Evolutionary conservation across 2,113 vertebrate species (phyloP), one percentile per base, ranked within the genome.

Genomic region (Isurus oxyrinchus): DNA sequence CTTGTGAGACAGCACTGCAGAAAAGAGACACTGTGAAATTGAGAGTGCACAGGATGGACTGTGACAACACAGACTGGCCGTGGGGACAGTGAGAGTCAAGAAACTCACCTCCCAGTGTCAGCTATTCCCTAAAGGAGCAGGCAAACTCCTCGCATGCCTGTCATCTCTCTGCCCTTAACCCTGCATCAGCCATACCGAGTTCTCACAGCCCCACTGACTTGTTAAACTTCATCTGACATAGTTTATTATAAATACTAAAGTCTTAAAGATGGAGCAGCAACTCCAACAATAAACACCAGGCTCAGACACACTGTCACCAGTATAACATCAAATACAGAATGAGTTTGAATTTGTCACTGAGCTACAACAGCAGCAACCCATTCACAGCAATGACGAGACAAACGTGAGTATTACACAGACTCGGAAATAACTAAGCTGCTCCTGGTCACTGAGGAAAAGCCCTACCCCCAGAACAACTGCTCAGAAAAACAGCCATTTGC

Each of bases 1-100:
- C 98, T 63, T 95, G 61, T 95, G 93, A 95, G 88, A 2, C 3
- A 49, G 21, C 1, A 19, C 14, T 11, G 5, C 25, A 35, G 27
- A 1, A 1, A 55, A 31, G 19, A 57, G 53, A 21, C 44, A 44
- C 5, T 11, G 49, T 84, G 81, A 40, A 84, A 84, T 23, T 84
- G 1, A 5, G 1, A 2, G 40, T 44, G 16, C 7, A 76, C 2
- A 76, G 1, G 31, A 2, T 1, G 1, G 35, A 23, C 1, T 76
- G 72, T 35, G 72, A 13, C 2, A 11, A 76, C 72, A 35, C 3
- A 35, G 7, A n/a, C 35, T 81, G 35, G n/a, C 11, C 67, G 3
- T 25, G 31, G 25, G 72, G 27, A 76, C 8, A 11, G 27, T 35
- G 27, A 27, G 25, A 72, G 6, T 13, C 1, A 63, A 66, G 8